Conservation (phyloP, 2,888 invertebrate genomes). For the Perdita meconis region DNA sequence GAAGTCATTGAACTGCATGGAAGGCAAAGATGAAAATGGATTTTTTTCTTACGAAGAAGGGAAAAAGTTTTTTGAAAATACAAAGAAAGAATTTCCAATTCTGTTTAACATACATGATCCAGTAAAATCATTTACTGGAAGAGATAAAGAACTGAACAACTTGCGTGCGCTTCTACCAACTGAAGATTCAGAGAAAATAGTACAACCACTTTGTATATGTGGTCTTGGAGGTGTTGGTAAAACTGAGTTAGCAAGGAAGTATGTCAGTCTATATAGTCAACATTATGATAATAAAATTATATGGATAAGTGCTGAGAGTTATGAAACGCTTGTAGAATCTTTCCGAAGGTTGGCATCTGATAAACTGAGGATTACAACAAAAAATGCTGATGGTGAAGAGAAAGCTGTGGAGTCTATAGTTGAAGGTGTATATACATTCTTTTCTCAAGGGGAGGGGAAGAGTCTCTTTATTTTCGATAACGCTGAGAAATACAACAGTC, state of each 20-base stretch:
- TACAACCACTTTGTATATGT: neutral
- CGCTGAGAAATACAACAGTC: conserved; percentile 2
- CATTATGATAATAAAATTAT: conserved; percentile 8
- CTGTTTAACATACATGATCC: conserved; percentile 5
- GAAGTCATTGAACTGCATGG: neutral
- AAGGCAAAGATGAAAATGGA: neutral
- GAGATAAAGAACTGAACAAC: neutral
- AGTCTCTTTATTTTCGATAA: conserved; percentile 7
- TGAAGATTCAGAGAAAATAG: neutral
- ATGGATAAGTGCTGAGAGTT: conserved; percentile 11
- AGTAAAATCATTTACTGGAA: neutral
- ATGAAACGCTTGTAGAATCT: neutral
- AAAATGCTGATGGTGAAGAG: neutral
- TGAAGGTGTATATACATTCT: neutral
- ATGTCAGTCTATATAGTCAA: neutral
- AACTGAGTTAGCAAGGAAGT: neutral
- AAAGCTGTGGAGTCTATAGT: neutral
- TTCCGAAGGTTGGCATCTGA: neutral
- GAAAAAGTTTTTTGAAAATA: neutral
- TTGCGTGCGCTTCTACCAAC: neutral
- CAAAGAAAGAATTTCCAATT: neutral
- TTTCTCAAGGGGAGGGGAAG: neutral
- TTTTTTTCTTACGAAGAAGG: neutral
- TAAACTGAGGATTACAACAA: neutral
- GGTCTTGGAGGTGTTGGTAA: conserved; percentile 6